Conservation (phyloP, 2,888 invertebrate species). For the Drosophila bunnanda region DNA sequence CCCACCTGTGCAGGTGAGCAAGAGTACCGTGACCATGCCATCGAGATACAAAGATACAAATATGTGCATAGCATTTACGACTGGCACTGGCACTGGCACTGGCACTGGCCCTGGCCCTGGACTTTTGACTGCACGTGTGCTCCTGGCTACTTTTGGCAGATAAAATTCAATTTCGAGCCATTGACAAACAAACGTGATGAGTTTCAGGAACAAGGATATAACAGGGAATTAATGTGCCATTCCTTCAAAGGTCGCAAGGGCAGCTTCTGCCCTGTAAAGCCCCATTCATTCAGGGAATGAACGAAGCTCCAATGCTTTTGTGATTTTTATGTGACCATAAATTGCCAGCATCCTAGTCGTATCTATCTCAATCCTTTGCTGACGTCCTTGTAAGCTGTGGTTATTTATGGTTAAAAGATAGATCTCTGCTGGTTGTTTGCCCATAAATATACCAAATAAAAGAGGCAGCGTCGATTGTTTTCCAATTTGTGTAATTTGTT, state of each 20-base stretch:
- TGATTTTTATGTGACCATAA: conserved; percentile 75
- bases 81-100: conserved; percentile 22
- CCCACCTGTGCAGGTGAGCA: conserved; percentile 10
- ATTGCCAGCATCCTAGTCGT: conserved; percentile 42
- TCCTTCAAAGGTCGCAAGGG: conserved; percentile 51
- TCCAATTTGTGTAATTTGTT: conserved; percentile 79
- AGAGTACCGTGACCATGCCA: not conserved
- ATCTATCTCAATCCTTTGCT: conserved; percentile 30
- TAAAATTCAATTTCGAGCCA: conserved; percentile 64
- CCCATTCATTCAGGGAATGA: conserved; percentile 37
- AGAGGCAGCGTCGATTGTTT: conserved; percentile 62
- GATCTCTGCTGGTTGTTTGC: conserved; percentile 14
- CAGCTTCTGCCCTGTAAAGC: conserved; percentile 34
- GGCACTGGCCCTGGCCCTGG: conserved; percentile 4
- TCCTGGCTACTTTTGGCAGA: not conserved
- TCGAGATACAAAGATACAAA: conserved; percentile 23
- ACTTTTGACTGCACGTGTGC: conserved; percentile 30
- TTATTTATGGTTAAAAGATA: conserved; percentile 27
- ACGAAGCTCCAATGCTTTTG: conserved; percentile 46
- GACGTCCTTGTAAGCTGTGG: not conserved
- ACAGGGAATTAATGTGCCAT: conserved; percentile 42
- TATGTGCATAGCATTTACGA: conserved; percentile 41
- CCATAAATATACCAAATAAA: conserved; percentile 18
- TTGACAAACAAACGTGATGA: conserved; percentile 73
- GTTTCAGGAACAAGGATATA: conserved; percentile 48